phyloP scores from a whole-genome alignment of 2,888 invertebrate species.

The Archips xylosteana region DNA sequence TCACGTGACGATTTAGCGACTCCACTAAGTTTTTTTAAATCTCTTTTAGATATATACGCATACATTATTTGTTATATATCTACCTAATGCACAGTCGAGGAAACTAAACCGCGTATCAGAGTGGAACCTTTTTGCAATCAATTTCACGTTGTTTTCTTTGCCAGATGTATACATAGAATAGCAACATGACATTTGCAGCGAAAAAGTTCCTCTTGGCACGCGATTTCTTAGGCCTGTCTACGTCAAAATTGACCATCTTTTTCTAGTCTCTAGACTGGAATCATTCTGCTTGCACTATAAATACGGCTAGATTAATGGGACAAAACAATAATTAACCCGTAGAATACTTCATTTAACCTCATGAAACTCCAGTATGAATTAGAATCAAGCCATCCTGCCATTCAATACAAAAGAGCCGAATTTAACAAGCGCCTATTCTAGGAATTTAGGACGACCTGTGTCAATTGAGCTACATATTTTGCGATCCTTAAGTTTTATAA shows the following conservation, averaged over 20 bases:
- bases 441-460: conserved; percentile 20
- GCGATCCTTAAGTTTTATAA: background rate
- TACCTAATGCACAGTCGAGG: too few relatives aligned
- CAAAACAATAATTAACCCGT: conserved; percentile 38
- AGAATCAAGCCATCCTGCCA: conserved; percentile 30
- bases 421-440: conserved; percentile 23
- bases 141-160: too few relatives aligned
- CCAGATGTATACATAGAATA: too few relatives aligned
- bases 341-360: conserved; percentile 35
- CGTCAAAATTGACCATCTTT: background rate
- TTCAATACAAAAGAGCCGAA: conserved; percentile 21
- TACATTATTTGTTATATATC: too few relatives aligned
- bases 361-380: conserved; percentile 35
- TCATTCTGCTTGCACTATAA: conserved; percentile 9
- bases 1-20: background rate
- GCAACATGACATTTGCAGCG: too few relatives aligned
- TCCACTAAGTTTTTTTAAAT: background rate
- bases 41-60: background rate
- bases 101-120: too few relatives aligned
- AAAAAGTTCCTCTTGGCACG: too few relatives aligned
- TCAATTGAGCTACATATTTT: conserved; percentile 26
- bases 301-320: conserved; percentile 23
- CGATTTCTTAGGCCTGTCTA: background rate
- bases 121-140: too few relatives aligned
- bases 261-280: background rate